phyloP scores from a whole-genome alignment of 2,113 vertebrate genomes.

The Jacana jacana region DNA sequence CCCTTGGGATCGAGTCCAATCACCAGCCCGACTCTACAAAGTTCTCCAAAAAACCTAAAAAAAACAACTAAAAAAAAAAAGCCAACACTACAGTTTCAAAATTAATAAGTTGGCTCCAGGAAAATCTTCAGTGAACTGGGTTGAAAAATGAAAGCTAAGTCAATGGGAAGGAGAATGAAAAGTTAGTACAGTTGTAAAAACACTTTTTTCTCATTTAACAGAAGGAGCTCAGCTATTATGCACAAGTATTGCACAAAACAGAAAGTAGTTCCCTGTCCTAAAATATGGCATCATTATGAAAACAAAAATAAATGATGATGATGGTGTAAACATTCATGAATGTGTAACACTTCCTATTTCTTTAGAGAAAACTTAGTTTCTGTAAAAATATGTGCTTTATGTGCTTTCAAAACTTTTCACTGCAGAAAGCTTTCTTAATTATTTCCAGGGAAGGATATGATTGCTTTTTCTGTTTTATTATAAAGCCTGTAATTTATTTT shows the following conservation, averaged over 20 bases:
- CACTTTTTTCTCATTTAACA: background rate
- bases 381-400: background rate
- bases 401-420: background rate
- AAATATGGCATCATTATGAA: background rate
- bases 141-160: background rate
- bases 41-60: too few relatives aligned
- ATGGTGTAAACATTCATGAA: background rate
- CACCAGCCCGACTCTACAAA: too few relatives aligned
- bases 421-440: slow-evolving; percentile 29
- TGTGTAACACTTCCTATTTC: background rate
- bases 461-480: background rate
- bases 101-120: background rate
- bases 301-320: background rate
- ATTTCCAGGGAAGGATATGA: slow-evolving; percentile 9
- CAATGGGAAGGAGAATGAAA: background rate
- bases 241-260: background rate
- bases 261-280: background rate
- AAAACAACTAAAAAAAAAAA: too few relatives aligned
- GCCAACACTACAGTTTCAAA: background rate
- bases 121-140: background rate
- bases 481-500: background rate
- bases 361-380: background rate
- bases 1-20: too few relatives aligned
- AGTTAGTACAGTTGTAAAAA: background rate
- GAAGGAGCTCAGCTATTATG: background rate